Percentiles rank a stretch among this genome's conserved stretches.
Evolutionary conservation across 92 coral and sea anemone genomes (phyloP).

Genomic region (Porites rus): DNA sequence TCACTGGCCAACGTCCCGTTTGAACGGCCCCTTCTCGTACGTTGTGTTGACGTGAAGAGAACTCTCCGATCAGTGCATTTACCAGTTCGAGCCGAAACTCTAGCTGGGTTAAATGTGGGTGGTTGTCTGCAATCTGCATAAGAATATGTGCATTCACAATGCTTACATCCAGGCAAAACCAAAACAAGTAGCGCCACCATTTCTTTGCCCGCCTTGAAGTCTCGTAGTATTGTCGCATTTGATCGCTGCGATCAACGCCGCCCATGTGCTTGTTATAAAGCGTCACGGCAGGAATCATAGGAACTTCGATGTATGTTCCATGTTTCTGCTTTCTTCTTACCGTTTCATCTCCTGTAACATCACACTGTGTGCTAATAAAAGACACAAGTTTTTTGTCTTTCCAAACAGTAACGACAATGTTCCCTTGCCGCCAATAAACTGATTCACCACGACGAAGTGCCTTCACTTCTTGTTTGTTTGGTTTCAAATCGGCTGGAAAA

Average conservation of each 20-base stretch:
- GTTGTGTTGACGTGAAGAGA: conserved; percentile 6
- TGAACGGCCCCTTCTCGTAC: conserved; percentile 8
- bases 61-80: neutral
- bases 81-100: conserved; percentile 26
- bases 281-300: too few relatives aligned
- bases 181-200: neutral
- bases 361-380: conserved; percentile 34
- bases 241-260: too few relatives aligned
- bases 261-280: too few relatives aligned
- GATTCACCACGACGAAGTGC: conserved; percentile 47
- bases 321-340: too few relatives aligned
- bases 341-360: neutral
- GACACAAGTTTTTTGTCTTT: conserved; percentile 51
- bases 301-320: too few relatives aligned
- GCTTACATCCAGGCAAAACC: conserved; percentile 32
- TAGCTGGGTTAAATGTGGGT: neutral
- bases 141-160: conserved; percentile 3
- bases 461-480: conserved; percentile 27
- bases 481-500: conserved; percentile 41
- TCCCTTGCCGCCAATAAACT: conserved; percentile 26
- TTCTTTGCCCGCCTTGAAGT: too few relatives aligned
- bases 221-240: too few relatives aligned
- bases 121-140: neutral
- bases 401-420: conserved; percentile 37
- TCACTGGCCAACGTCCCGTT: conserved; percentile 32